Percentiles rank a stretch among this genome's conserved stretches.
Conservation (phyloP, 2,797 vertebrate genomes). For the Sebastes wilsoni region DNA sequence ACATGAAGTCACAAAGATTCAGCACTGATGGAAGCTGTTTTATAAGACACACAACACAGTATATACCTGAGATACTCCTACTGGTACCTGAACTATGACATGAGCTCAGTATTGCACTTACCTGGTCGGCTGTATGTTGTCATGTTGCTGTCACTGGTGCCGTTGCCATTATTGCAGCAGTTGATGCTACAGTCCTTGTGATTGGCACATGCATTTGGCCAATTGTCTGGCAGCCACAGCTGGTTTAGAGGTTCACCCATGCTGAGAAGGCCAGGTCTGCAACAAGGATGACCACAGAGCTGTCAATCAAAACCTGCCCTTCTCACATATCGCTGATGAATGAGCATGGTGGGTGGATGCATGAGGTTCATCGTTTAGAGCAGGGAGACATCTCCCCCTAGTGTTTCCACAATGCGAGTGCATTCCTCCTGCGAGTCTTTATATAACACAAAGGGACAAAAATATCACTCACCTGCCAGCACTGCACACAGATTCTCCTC, state of each 20-base stretch:
- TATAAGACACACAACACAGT: not conserved
- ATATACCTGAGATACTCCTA: not conserved
- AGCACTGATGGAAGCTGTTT: not conserved
- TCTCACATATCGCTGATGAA: conserved; percentile 2
- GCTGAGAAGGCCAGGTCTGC: conserved; percentile 92
- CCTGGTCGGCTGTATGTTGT: conserved; percentile 96
- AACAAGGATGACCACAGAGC: conserved; percentile 50
- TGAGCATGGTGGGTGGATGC: not conserved
- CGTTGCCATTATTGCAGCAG: conserved; percentile 92
- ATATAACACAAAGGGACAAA: conserved; percentile 55
- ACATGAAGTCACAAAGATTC: conserved; percentile 1
- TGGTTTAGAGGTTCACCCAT: conserved; percentile 91
- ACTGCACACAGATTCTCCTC: conserved; percentile 92
- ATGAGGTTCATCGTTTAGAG: not conserved
- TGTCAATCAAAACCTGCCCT: conserved; percentile 55
- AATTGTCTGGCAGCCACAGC: conserved; percentile 94
- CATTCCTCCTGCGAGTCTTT: conserved; percentile 8
- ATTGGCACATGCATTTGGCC: conserved; percentile 91
- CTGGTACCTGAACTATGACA: not conserved
- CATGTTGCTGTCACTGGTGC: conserved; percentile 94
- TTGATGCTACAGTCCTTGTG: conserved; percentile 95
- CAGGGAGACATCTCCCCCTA: conserved; percentile 85
- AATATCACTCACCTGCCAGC: conserved; percentile 89
- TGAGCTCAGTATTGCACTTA: conserved; percentile 63
- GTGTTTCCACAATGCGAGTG: conserved; percentile 65